Evolutionary conservation across 2,888 invertebrate species (phyloP).

Genomic region (Drosophila neonasuta): DNA sequence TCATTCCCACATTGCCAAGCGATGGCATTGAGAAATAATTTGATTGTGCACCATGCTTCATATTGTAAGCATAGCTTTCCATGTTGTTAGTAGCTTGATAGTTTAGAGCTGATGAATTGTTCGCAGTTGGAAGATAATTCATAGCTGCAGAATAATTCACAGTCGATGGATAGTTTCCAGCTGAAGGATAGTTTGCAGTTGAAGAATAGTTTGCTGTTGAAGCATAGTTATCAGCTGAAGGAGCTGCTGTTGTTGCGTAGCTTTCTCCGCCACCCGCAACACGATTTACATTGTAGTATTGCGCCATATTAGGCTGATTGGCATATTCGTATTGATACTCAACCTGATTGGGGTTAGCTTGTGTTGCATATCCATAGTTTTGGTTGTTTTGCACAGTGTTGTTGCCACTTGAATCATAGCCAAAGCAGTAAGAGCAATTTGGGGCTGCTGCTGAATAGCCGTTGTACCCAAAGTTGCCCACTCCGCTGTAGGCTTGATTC

Average conservation of each 20-base stretch:
- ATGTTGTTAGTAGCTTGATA: background rate
- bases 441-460: background rate
- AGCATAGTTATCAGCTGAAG: background rate
- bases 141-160: background rate
- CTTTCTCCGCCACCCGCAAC: background rate
- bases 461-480: constrained; percentile 3
- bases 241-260: background rate
- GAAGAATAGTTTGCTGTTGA: background rate
- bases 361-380: background rate
- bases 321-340: constrained; percentile 3
- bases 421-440: constrained; percentile 11
- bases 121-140: no score
- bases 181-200: background rate
- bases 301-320: constrained; percentile 1
- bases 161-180: background rate
- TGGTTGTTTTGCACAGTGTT: background rate
- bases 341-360: background rate
- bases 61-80: background rate
- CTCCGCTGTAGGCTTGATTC: constrained; percentile 14
- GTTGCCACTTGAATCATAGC: background rate
- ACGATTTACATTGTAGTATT: background rate
- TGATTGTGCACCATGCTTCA: background rate
- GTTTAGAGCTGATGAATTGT: background rate
- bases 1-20: background rate
- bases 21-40: background rate